Percentiles rank a stretch among this genome's conserved stretches.
Conservation (phyloP, 2,113 vertebrate species). For the Meles meles region DNA sequence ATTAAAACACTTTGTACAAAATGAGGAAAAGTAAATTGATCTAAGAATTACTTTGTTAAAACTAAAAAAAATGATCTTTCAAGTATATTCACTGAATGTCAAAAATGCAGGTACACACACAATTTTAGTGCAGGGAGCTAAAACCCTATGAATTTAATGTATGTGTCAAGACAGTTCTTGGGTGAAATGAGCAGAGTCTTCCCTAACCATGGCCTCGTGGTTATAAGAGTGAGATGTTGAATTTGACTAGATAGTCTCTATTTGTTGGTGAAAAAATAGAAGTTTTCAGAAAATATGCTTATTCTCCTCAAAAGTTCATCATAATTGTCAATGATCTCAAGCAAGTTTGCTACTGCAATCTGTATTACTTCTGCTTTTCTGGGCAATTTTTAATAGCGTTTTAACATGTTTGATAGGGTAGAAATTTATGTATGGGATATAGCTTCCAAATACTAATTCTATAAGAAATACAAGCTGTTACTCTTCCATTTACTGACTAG, state of each 20-base stretch:
- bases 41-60: background rate
- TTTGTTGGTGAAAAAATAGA: background rate
- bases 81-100: background rate
- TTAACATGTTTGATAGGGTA: background rate
- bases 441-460: constrained; percentile 46
- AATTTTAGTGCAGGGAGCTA: background rate
- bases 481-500: constrained; percentile 57
- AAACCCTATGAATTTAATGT: background rate
- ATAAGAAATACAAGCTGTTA: constrained; percentile 42
- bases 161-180: background rate
- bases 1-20: background rate
- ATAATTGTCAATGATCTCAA: background rate
- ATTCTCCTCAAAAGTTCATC: background rate
- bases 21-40: background rate
- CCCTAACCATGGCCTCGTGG: background rate
- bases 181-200: background rate
- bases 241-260: background rate
- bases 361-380: background rate
- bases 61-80: background rate
- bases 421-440: constrained; percentile 21
- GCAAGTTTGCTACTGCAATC: background rate
- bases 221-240: background rate
- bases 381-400: background rate
- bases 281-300: background rate
- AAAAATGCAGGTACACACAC: background rate